A percentile compares a stretch with the other conserved stretches of the same genome.
Conservation (phyloP, 2,113 vertebrate species). For the Halcyon malimbica region DNA sequence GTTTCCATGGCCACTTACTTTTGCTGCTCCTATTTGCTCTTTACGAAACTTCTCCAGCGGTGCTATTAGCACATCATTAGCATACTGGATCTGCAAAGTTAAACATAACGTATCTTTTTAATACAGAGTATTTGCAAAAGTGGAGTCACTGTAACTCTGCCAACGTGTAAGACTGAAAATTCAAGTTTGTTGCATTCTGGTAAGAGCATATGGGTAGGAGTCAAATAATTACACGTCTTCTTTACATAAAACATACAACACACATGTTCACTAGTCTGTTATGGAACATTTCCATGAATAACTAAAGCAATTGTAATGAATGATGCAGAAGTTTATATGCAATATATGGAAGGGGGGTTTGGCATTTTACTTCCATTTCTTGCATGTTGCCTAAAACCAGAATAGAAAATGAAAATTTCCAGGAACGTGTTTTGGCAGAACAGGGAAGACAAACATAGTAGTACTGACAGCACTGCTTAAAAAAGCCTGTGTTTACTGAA, state of each 20-base stretch:
- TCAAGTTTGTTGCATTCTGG: fast-evolving
- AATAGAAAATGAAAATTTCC: neutral
- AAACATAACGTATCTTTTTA: conserved; percentile 60
- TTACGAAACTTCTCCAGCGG: conserved; percentile 96
- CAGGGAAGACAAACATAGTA: neutral
- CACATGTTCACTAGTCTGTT: neutral
- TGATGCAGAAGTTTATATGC: neutral
- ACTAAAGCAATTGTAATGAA: neutral
- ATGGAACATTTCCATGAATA: neutral
- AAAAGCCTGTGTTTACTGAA: neutral
- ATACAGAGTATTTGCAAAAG: neutral
- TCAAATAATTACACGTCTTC: neutral
- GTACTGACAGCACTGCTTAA: neutral
- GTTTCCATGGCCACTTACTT: conserved; percentile 83
- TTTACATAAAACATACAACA: neutral
- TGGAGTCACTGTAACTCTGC: neutral
- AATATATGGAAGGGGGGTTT: neutral
- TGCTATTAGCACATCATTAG: conserved; percentile 94
- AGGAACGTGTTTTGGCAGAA: neutral
- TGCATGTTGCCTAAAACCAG: neutral
- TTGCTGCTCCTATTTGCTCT: conserved; percentile 96
- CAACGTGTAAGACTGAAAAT: neutral
- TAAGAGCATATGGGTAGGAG: neutral
- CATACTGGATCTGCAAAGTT: conserved; percentile 93
- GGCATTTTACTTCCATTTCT: neutral